Evolutionary conservation across 2,113 vertebrate genomes (phyloP).

Genomic region (Sebastes schlegelii): DNA sequence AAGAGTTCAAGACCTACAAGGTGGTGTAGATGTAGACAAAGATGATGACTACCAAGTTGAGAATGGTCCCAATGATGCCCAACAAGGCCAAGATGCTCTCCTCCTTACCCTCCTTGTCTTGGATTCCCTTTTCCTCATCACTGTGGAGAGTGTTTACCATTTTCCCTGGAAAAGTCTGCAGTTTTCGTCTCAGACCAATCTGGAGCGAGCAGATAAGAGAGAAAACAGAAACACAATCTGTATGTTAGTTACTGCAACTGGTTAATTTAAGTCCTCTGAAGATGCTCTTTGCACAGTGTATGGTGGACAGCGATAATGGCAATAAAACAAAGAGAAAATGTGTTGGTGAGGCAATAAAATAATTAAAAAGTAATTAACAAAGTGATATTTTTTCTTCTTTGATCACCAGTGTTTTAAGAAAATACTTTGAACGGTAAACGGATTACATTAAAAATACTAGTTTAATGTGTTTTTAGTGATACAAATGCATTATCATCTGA

Average conservation of each 20-base stretch:
- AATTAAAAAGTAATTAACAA: constrained; percentile 22
- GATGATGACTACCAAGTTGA: constrained; percentile 97
- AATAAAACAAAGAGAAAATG: constrained; percentile 22
- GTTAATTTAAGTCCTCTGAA: constrained; percentile 15
- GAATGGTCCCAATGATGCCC: constrained; percentile 96
- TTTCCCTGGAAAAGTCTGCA: constrained; percentile 92
- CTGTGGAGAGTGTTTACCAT: constrained; percentile 95
- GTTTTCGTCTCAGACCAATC: constrained; percentile 89
- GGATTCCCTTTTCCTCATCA: constrained; percentile 94
- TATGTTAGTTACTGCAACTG: constrained; percentile 33
- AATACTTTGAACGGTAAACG: neutral
- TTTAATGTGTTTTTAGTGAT: neutral
- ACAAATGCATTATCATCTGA: constrained; percentile 7
- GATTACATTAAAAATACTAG: neutral
- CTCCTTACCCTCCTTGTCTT: constrained; percentile 96
- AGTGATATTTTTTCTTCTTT: neutral
- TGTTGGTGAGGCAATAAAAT: constrained; percentile 19
- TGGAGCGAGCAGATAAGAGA: constrained; percentile 74
- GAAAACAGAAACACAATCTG: constrained; percentile 40
- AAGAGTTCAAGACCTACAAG: constrained; percentile 75
- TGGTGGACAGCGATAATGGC: constrained; percentile 36
- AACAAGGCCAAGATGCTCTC: constrained; percentile 96
- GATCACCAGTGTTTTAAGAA: constrained; percentile 10
- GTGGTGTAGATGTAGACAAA: constrained; percentile 99
- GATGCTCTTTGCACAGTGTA: constrained; percentile 10